These are phyloP conservation scores for Synanthedon andrenaeformis DNA, from an alignment of 2,888 invertebrate genomes.

Conservation along the genomic window DNA sequence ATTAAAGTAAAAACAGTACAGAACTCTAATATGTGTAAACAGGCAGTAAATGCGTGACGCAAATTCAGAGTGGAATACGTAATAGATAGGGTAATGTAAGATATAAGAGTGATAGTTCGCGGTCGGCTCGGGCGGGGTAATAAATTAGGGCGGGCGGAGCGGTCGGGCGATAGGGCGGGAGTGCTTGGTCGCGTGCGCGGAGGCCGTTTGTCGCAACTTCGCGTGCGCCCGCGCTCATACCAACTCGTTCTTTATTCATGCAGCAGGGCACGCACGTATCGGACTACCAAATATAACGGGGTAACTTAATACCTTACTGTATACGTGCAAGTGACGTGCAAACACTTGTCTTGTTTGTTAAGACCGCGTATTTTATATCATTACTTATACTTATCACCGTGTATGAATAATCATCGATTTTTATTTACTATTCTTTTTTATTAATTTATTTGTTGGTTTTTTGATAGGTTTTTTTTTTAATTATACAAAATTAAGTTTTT, in stretches of 20 bases:
- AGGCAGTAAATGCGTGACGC: conserved; percentile 11
- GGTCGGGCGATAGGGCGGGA: conserved; percentile 13
- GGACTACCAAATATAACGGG: conserved; percentile 6
- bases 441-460: no score
- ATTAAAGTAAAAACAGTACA: neutral
- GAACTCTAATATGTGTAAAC: no score
- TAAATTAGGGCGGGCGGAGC: conserved; percentile 37
- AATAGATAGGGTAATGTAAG: conserved; percentile 35
- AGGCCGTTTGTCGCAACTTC: conserved; percentile 38
- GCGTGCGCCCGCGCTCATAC: conserved; percentile 63
- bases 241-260: conserved; percentile 66
- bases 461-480: no score
- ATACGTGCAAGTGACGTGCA: no score
- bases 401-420: no score
- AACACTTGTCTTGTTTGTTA: no score
- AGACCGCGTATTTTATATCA: no score
- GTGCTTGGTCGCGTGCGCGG: conserved; percentile 33
- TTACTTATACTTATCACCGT: no score
- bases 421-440: no score
- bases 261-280: conserved; percentile 43
- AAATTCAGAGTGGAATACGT: conserved; percentile 13
- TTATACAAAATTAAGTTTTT: no score
- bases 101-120: conserved; percentile 46
- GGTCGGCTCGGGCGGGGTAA: conserved; percentile 33
- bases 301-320: conserved; percentile 1